Conservation (phyloP, 2,113 vertebrate species). For the Noctilio leporinus region DNA sequence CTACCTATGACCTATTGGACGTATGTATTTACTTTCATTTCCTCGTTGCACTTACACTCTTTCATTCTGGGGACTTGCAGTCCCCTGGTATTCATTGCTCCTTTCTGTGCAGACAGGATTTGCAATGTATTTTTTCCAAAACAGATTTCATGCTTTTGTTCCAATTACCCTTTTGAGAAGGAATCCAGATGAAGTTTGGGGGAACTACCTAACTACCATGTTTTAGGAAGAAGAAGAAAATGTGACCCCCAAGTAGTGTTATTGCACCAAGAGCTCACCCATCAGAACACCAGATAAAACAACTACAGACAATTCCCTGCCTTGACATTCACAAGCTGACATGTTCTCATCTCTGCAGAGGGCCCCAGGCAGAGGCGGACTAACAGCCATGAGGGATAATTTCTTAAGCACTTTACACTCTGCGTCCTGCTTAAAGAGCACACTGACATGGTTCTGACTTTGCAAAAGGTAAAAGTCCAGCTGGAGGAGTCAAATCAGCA, state of each 20-base stretch:
- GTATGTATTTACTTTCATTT: slow-evolving; percentile 22
- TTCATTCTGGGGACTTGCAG: slow-evolving; percentile 12
- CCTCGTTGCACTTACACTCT: slow-evolving; percentile 13
- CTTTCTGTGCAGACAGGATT: background rate
- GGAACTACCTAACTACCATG: background rate
- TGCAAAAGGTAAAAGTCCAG: background rate
- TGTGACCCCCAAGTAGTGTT: background rate
- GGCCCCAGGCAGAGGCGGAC: background rate
- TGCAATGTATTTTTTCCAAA: background rate
- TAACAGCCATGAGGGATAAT: background rate
- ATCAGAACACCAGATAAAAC: background rate
- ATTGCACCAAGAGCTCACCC: background rate
- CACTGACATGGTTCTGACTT: background rate
- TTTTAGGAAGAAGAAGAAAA: background rate
- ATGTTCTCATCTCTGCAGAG: fast-evolving
- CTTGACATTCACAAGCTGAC: background rate
- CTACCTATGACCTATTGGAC: background rate
- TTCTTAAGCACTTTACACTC: background rate
- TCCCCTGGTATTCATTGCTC: slow-evolving; percentile 43
- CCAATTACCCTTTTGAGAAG: background rate
- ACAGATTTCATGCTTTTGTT: background rate
- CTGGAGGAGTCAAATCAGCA: background rate
- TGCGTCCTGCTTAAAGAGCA: background rate
- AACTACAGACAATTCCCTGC: background rate
- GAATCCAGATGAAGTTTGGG: background rate